Evolutionary conservation across 2,888 invertebrate species (phyloP).

Genomic region (Oxytorus armatus): DNA sequence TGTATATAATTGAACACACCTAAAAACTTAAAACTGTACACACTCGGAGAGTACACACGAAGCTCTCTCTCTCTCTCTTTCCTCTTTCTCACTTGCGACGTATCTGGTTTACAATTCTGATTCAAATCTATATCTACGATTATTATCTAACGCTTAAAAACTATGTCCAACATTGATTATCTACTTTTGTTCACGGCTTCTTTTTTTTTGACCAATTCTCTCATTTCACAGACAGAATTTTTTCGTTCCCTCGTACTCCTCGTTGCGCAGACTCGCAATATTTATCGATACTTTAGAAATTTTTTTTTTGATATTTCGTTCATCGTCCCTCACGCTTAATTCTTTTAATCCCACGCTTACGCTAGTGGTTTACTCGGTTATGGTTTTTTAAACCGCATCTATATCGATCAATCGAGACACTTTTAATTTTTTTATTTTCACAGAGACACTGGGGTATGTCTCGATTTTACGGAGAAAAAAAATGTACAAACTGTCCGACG

Average conservation of each 20-base stretch:
- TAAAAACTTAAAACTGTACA: slow-evolving; percentile 78
- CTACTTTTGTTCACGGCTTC: slow-evolving; percentile 41
- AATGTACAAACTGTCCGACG: no score
- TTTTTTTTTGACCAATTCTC: slow-evolving; percentile 10
- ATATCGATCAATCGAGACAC: no score
- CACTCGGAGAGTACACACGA: slow-evolving; percentile 65
- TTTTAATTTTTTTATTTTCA: no score
- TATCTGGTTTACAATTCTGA: slow-evolving; percentile 29
- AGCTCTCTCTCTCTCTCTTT: slow-evolving; percentile 29
- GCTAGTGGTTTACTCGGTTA: no score
- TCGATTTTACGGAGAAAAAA: no score
- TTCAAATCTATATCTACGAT: slow-evolving; percentile 14
- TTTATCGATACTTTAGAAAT: slow-evolving; percentile 56
- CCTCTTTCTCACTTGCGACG: slow-evolving; percentile 24
- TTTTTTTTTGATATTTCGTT: slow-evolving; percentile 51
- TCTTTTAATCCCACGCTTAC: no score
- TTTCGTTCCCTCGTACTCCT: slow-evolving; percentile 30
- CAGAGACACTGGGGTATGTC: no score
- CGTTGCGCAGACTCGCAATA: slow-evolving; percentile 55
- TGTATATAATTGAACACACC: slow-evolving; percentile 81
- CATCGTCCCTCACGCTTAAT: background rate
- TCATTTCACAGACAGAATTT: slow-evolving; percentile 13
- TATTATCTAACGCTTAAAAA: slow-evolving; percentile 55
- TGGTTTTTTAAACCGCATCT: no score
- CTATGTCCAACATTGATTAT: slow-evolving; percentile 66